Evolutionary conservation across 1,140 invertebrate genomes (phyloP).

Genomic region (Trinorchestia longiramus): DNA sequence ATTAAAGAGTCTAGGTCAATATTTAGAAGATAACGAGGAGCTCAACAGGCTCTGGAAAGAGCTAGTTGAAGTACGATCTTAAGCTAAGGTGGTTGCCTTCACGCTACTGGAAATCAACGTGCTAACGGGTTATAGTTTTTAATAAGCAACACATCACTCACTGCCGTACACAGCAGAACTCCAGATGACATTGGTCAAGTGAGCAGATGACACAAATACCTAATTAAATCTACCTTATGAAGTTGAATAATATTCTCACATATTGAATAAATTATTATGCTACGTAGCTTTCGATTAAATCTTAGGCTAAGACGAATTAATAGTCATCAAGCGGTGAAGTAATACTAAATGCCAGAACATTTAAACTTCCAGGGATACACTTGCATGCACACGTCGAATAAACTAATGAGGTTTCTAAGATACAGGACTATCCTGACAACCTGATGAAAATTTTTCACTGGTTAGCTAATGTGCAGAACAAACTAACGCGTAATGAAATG

Average conservation of each 20-base stretch:
- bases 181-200: neutral
- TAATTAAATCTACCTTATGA: neutral
- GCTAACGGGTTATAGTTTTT: neutral
- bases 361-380: neutral
- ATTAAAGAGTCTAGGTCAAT: neutral
- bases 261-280: neutral
- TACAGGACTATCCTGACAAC: neutral
- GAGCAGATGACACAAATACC: neutral
- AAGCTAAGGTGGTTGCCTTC: too few species aligned
- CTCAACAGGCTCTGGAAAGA: neutral
- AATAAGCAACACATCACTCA: neutral
- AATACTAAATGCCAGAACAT: neutral
- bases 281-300: too few species aligned
- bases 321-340: neutral
- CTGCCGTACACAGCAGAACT: neutral
- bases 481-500: neutral
- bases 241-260: neutral
- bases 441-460: too few species aligned
- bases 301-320: neutral
- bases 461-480: neutral
- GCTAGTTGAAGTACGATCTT: neutral
- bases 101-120: neutral
- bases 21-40: neutral
- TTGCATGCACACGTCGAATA: neutral
- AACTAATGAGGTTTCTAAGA: neutral